A percentile compares a stretch with the other conserved stretches of the same genome.
These are phyloP conservation scores for Drosophila ficusphila DNA, from an alignment of 1,140 invertebrate species.

Conservation along the genomic window DNA sequence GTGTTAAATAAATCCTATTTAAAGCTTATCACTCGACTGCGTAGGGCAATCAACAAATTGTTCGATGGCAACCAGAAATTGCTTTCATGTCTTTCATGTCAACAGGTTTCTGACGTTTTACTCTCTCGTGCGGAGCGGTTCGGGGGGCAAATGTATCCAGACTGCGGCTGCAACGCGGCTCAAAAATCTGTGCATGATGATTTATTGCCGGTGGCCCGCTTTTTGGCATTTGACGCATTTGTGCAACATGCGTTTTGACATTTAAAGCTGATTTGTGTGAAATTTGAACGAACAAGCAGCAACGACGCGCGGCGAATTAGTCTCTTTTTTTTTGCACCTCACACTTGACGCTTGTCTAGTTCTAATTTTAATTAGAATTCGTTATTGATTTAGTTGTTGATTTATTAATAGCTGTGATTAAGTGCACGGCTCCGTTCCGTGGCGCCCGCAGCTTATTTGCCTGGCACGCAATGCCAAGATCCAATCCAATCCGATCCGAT, in stretches of 20 bases:
- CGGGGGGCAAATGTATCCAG: slow-evolving; percentile 24
- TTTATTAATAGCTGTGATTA: slow-evolving; percentile 72
- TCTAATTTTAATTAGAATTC: slow-evolving; percentile 48
- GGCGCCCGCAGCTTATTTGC: slow-evolving; percentile 70
- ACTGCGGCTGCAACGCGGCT: slow-evolving; percentile 9
- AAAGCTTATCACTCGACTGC: background rate
- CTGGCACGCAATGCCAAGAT: slow-evolving; percentile 61
- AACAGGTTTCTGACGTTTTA: slow-evolving; percentile 49
- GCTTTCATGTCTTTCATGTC: slow-evolving; percentile 58
- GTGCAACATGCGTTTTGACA: slow-evolving; percentile 82
- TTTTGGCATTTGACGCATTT: slow-evolving; percentile 81
- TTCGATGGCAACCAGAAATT: slow-evolving; percentile 41
- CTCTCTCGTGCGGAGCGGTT: background rate
- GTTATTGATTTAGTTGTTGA: slow-evolving; percentile 64
- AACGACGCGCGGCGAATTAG: slow-evolving; percentile 8
- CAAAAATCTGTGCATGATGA: slow-evolving; percentile 59
- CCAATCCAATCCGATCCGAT: slow-evolving; percentile 30
- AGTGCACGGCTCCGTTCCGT: slow-evolving; percentile 25
- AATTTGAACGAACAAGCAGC: slow-evolving; percentile 52
- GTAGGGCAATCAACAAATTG: slow-evolving; percentile 34
- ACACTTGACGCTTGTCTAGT: slow-evolving; percentile 40
- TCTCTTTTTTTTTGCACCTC: slow-evolving; percentile 8
- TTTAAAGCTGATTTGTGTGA: slow-evolving; percentile 81
- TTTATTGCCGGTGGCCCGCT: slow-evolving; percentile 70
- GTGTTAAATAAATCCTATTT: background rate